Conservation (phyloP, 1,140 invertebrate genomes). For the Eriosoma lanigerum region DNA sequence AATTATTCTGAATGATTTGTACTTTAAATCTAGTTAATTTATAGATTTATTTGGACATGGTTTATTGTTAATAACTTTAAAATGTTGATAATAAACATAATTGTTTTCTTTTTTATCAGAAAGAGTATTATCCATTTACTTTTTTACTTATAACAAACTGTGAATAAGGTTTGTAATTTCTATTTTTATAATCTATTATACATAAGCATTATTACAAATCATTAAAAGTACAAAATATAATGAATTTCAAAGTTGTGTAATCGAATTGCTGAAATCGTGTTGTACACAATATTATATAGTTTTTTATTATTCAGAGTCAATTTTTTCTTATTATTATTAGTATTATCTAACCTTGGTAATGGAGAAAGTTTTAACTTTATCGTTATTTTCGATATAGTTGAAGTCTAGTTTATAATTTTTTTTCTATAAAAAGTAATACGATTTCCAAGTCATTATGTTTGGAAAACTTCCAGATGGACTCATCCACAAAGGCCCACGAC, state of each 20-base stretch:
- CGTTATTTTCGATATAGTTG: background rate
- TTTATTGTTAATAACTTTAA: too few species aligned
- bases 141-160: too few species aligned
- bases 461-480: background rate
- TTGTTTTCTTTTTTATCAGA: too few species aligned
- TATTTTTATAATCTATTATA: too few species aligned
- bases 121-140: too few species aligned
- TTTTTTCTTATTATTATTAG: background rate
- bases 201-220: too few species aligned
- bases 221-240: background rate
- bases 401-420: background rate
- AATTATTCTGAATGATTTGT: too few species aligned
- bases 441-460: background rate
- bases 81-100: too few species aligned
- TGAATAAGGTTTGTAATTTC: too few species aligned
- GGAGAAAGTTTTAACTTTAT: constrained; percentile 10
- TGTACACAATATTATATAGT: background rate
- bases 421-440: background rate
- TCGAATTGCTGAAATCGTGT: background rate
- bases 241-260: background rate
- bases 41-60: too few species aligned
- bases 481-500: too few species aligned
- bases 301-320: background rate
- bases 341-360: constrained; percentile 6
- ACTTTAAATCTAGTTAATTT: too few species aligned